Evolutionary conservation across 1,140 invertebrate species (phyloP).

Genomic region (Sipha flava): DNA sequence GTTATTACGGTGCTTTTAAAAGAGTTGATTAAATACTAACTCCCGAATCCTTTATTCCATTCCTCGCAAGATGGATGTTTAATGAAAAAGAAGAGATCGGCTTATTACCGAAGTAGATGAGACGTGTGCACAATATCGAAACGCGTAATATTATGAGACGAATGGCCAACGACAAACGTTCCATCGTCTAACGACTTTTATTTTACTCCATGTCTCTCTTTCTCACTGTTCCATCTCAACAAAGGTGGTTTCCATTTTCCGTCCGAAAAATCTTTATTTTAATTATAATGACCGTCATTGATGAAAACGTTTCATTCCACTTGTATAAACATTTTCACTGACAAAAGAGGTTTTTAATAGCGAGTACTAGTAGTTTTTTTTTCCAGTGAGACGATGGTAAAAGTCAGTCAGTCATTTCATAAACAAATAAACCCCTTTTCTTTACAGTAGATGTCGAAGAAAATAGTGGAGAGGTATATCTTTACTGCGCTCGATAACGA

Average conservation of each 20-base stretch:
- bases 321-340: neutral
- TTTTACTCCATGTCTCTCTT: neutral
- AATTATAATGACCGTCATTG: neutral
- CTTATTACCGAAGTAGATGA: neutral
- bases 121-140: neutral
- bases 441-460: neutral
- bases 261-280: neutral
- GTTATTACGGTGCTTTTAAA: neutral
- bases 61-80: neutral
- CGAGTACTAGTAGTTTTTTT: neutral
- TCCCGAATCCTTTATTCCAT: neutral
- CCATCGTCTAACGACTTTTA: neutral
- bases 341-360: constrained; percentile 9
- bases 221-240: neutral
- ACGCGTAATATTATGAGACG: neutral
- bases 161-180: neutral
- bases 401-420: neutral
- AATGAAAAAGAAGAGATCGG: neutral
- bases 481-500: neutral
- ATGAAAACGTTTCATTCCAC: neutral
- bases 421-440: neutral
- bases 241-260: neutral
- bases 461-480: neutral
- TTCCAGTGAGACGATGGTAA: neutral
- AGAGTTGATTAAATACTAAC: neutral